Percentiles rank a stretch among this genome's conserved stretches.
Conservation (phyloP, 2,113 vertebrate genomes). For the Corvus moneduloides region DNA sequence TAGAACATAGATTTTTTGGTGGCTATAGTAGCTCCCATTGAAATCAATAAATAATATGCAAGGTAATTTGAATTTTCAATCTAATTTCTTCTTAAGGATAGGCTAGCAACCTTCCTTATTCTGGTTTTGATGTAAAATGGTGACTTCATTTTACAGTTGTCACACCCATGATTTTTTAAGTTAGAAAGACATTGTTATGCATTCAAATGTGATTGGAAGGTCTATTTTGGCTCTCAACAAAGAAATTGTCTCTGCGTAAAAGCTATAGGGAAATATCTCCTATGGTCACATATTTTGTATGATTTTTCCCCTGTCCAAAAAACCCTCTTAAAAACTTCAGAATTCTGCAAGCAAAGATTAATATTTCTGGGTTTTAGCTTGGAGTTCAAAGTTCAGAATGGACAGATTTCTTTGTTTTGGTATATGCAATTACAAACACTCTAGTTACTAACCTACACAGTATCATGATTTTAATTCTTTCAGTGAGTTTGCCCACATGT, state of each 20-base stretch:
- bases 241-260: neutral
- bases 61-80: neutral
- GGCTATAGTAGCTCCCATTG: neutral
- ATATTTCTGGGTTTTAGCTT: neutral
- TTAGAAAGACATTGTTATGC: neutral
- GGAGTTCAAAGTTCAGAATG: neutral
- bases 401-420: neutral
- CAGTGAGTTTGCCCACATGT: neutral
- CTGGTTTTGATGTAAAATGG: neutral
- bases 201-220: neutral
- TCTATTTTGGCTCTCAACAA: neutral
- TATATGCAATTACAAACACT: neutral
- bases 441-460: neutral
- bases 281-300: neutral
- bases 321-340: rapidly evolving
- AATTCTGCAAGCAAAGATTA: neutral
- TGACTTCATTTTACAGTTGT: neutral
- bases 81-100: neutral
- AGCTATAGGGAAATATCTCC: neutral
- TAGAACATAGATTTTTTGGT: neutral
- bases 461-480: neutral
- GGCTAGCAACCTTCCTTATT: neutral
- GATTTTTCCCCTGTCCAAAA: neutral
- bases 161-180: neutral
- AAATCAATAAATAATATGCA: neutral